These are phyloP conservation scores for Eriocheir sinensis DNA, from an alignment of 1,140 invertebrate species.

Conservation along the genomic window DNA sequence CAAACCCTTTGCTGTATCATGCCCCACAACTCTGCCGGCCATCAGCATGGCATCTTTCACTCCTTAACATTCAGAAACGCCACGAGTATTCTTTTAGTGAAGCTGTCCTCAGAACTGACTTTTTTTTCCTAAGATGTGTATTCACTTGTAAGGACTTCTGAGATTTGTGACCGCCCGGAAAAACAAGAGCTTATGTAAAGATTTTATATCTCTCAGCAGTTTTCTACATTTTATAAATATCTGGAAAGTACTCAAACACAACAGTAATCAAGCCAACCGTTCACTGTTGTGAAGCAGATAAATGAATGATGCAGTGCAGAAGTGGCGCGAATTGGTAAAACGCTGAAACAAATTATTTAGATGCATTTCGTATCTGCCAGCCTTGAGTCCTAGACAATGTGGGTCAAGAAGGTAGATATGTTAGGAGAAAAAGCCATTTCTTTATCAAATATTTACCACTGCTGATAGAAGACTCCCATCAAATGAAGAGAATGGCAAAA, in stretches of 20 bases:
- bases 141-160: neutral
- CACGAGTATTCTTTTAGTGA: neutral
- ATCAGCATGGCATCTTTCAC: neutral
- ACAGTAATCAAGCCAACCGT: neutral
- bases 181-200: slow-evolving; percentile 25
- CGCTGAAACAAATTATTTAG: too few species aligned
- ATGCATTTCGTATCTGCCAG: too few species aligned
- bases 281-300: neutral
- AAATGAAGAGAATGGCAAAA: neutral
- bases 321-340: too few species aligned
- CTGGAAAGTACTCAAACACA: slow-evolving; percentile 10
- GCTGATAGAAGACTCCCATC: too few species aligned
- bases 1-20: too few species aligned
- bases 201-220: slow-evolving; percentile 5
- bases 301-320: neutral
- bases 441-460: too few species aligned
- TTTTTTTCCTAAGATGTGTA: neutral
- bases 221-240: slow-evolving; percentile 17
- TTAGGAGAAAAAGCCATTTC: too few species aligned
- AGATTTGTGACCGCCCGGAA: neutral
- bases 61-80: neutral
- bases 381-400: too few species aligned
- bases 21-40: neutral
- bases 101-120: neutral
- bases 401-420: too few species aligned